Evolutionary conservation across 2,797 vertebrate genomes (phyloP).

Genomic region (Acrocephalus scirpaceus): DNA sequence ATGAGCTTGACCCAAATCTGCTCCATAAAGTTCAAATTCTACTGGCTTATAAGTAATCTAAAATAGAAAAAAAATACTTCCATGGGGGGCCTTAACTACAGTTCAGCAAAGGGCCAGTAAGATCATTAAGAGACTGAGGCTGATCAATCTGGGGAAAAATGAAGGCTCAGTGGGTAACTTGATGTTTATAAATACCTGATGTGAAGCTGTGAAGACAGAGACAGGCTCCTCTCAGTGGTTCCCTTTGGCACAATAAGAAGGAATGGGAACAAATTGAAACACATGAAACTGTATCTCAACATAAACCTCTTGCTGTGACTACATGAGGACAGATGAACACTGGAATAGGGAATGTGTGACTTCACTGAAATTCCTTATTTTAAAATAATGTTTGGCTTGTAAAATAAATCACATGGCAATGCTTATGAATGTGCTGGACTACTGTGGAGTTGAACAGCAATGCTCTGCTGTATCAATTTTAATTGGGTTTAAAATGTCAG

Average conservation of each 20-base stretch:
- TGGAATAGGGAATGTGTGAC: neutral
- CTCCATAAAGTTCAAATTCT: neutral
- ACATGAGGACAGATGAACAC: neutral
- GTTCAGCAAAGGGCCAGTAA: neutral
- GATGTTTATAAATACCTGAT: neutral
- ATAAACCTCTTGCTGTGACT: neutral
- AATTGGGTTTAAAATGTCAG: neutral
- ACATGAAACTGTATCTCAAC: neutral
- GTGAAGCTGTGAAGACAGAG: neutral
- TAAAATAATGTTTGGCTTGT: neutral
- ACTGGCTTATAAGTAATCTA: neutral
- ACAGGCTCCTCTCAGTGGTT: neutral
- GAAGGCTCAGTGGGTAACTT: neutral
- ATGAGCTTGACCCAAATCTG: neutral
- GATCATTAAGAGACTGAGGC: neutral
- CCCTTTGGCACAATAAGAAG: neutral
- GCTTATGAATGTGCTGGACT: neutral
- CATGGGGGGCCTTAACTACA: accelerated
- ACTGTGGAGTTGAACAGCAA: neutral
- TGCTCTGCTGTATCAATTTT: neutral
- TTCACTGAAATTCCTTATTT: neutral
- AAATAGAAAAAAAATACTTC: neutral
- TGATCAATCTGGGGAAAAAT: neutral
- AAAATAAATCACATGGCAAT: neutral
- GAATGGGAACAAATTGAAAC: neutral